Conservation (phyloP, 2,113 vertebrate genomes). For the Zosterops hypoxanthus region DNA sequence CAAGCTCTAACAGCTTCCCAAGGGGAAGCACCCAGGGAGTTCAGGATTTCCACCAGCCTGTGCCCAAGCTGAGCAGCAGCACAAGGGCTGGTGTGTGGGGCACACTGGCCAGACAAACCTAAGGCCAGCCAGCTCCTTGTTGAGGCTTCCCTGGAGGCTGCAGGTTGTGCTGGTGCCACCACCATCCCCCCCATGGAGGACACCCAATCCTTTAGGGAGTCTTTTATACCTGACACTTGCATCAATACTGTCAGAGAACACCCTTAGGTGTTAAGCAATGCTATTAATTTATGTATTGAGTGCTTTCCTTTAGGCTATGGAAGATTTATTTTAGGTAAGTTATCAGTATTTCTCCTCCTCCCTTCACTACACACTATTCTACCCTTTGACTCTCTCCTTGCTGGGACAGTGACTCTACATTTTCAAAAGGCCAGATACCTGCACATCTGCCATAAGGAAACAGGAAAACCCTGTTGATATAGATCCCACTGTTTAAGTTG, state of each 20-base stretch:
- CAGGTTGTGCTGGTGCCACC: not conserved
- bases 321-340: not conserved
- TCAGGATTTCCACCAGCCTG: not conserved
- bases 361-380: not conserved
- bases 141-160: not conserved
- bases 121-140: not conserved
- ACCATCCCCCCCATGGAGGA: not conserved
- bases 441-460: not conserved
- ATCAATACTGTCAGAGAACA: not conserved
- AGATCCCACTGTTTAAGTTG: not conserved
- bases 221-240: not conserved
- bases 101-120: not conserved
- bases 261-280: not conserved
- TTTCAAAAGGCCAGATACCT: not conserved
- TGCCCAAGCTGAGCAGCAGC: not conserved
- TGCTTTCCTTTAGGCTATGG: not conserved
- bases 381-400: not conserved
- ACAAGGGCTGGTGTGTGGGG: not conserved
- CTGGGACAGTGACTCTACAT: not conserved
- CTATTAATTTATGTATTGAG: not conserved
- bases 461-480: not conserved
- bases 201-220: not conserved
- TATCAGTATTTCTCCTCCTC: not conserved
- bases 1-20: not conserved
- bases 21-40: not conserved